Percentiles rank a stretch among this genome's conserved stretches.
phyloP scores from a whole-genome alignment of 2,888 invertebrate species.

The Xestia xanthographa region DNA sequence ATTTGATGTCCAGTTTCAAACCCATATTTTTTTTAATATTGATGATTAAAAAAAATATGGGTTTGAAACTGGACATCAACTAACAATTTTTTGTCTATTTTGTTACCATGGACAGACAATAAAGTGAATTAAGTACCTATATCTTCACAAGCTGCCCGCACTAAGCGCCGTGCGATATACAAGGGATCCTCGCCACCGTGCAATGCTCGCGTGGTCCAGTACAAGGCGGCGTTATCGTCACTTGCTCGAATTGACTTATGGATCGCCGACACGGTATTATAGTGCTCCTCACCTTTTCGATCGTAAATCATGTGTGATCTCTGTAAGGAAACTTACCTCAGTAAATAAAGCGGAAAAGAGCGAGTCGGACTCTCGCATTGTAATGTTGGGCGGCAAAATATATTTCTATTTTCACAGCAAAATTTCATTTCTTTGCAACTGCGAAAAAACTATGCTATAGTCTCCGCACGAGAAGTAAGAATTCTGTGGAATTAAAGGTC shows the following conservation, averaged over 20 bases:
- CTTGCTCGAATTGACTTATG: conserved; percentile 96
- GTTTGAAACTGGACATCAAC: too few relatives aligned
- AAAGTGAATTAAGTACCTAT: conserved; percentile 90
- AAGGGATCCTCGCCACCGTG: conserved; percentile 95
- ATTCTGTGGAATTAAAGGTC: too few relatives aligned
- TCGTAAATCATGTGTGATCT: conserved; percentile 95
- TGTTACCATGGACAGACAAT: background rate
- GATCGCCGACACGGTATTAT: conserved; percentile 95
- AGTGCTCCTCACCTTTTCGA: conserved; percentile 95
- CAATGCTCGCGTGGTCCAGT: conserved; percentile 95
- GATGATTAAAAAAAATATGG: too few relatives aligned
- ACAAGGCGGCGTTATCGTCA: conserved; percentile 95
- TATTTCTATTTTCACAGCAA: background rate
- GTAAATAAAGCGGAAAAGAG: background rate
- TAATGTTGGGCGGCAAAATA: background rate
- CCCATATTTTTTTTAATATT: too few relatives aligned
- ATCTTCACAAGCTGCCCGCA: conserved; percentile 94
- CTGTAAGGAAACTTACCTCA: conserved; percentile 74
- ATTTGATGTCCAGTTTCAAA: too few relatives aligned
- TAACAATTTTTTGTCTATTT: background rate
- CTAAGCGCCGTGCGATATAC: conserved; percentile 94
- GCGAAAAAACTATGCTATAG: background rate
- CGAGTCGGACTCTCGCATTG: background rate
- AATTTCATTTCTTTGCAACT: background rate
- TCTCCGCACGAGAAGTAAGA: too few relatives aligned